Conservation (phyloP, 2,888 invertebrate genomes). For the Osedax frankpressi region DNA sequence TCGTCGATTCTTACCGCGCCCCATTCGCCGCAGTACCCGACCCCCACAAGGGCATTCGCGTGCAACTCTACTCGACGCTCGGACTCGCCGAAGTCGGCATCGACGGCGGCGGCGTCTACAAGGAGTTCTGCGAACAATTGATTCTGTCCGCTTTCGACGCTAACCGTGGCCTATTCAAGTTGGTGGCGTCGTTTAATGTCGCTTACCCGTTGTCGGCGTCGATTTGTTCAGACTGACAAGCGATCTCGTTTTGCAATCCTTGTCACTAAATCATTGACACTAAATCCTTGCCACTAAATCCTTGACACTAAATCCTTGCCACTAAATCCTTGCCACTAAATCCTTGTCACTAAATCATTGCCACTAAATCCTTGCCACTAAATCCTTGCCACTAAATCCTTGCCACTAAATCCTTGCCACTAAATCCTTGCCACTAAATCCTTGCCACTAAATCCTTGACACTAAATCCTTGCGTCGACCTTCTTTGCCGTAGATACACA, state of each 20-base stretch:
- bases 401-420: background rate
- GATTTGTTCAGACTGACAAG: no score
- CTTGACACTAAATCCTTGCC: background rate
- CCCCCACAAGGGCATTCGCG: background rate
- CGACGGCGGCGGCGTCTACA: slow-evolving; percentile 89
- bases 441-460: background rate
- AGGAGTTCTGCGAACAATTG: slow-evolving; percentile 85
- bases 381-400: background rate
- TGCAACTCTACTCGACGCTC: background rate
- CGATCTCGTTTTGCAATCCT: no score
- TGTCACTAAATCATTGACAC: background rate
- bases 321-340: background rate
- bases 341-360: background rate
- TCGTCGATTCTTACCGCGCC: background rate
- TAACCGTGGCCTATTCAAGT: slow-evolving; percentile 75
- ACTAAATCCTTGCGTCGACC: background rate
- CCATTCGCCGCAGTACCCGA: background rate
- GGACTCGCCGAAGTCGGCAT: slow-evolving; percentile 74
- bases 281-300: background rate
- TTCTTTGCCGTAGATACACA: slow-evolving; percentile 51
- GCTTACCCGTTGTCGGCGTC: no score
- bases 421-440: background rate
- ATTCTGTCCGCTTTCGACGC: slow-evolving; percentile 88
- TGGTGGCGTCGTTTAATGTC: no score
- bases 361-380: background rate